A percentile compares a stretch with the other conserved stretches of the same genome.
Conservation (phyloP, 1,140 invertebrate genomes). For the Bathynomus jamesi region DNA sequence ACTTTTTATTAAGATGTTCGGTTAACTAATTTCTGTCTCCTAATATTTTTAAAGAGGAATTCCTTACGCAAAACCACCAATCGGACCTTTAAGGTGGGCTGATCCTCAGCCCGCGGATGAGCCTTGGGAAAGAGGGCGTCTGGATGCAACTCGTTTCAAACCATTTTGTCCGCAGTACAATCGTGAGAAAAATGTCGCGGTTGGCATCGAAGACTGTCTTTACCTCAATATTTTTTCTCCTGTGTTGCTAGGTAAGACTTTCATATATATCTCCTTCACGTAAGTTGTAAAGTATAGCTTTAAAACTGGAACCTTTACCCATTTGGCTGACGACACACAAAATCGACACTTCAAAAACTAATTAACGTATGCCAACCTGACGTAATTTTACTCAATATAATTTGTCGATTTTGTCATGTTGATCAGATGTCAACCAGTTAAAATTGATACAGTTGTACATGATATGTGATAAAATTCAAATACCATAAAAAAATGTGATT, state of each 20-base stretch:
- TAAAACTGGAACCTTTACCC: neutral
- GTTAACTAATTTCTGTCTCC: neutral
- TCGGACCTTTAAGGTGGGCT: conserved; percentile 73
- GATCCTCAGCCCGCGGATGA: conserved; percentile 68
- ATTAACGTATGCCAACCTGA: neutral
- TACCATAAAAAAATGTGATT: too few species aligned
- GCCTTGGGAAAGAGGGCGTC: conserved; percentile 59
- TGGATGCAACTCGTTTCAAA: conserved; percentile 13
- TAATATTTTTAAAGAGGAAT: conserved; percentile 53
- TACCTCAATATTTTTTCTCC: conserved; percentile 82
- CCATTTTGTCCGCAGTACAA: conserved; percentile 26
- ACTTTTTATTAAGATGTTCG: neutral
- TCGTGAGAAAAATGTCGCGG: conserved; percentile 47
- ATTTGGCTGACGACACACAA: neutral
- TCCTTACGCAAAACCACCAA: conserved; percentile 84
- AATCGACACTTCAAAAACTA: neutral
- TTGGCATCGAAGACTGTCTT: conserved; percentile 85
- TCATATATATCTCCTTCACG: neutral
- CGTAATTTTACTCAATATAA: neutral
- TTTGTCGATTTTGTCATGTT: too few species aligned
- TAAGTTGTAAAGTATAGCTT: too few species aligned
- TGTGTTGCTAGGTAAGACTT: conserved; percentile 43
- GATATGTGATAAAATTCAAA: too few species aligned
- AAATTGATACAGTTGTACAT: too few species aligned
- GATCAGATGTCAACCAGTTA: too few species aligned